Conservation (phyloP, 35 echinoderm and acorn worm species). For the Chiridota heheva region DNA sequence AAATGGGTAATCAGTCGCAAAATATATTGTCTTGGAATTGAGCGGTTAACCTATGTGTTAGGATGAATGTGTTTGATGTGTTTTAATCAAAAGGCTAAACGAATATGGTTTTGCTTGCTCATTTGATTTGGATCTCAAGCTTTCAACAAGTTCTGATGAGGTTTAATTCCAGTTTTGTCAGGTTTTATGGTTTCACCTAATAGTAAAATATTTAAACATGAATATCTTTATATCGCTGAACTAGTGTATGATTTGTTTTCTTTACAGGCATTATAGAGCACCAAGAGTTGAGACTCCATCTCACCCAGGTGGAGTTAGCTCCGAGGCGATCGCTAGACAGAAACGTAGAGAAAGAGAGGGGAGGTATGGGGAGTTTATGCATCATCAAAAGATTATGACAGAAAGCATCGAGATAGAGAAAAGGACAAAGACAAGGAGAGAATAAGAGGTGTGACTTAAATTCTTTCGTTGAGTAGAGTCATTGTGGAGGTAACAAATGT, state of each 20-base stretch:
- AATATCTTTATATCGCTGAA: background rate
- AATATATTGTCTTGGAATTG: too few species aligned
- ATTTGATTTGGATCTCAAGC: too few species aligned
- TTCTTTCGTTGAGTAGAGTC: too few species aligned
- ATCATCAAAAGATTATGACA: slow-evolving; percentile 61
- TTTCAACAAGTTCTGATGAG: too few species aligned
- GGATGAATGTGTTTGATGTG: too few species aligned
- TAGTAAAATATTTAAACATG: background rate
- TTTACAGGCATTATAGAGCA: slow-evolving; percentile 77
- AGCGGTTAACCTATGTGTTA: too few species aligned
- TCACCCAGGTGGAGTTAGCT: slow-evolving; percentile 90
- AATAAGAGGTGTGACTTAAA: background rate
- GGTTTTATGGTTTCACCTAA: background rate
- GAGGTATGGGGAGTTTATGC: slow-evolving; percentile 79
- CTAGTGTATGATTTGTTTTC: background rate
- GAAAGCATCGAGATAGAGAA: slow-evolving; percentile 40
- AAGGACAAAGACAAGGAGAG: background rate
- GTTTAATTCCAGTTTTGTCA: background rate
- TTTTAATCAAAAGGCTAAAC: too few species aligned
- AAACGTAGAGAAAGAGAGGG: slow-evolving; percentile 52
- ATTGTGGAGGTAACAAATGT: too few species aligned
- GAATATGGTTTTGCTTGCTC: too few species aligned
- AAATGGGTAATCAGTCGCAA: too few species aligned
- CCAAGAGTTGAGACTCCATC: slow-evolving; percentile 81
- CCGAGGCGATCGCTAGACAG: slow-evolving; percentile 63